Conservation (phyloP, 2,113 vertebrate genomes). For the Agapornis roseicollis region DNA sequence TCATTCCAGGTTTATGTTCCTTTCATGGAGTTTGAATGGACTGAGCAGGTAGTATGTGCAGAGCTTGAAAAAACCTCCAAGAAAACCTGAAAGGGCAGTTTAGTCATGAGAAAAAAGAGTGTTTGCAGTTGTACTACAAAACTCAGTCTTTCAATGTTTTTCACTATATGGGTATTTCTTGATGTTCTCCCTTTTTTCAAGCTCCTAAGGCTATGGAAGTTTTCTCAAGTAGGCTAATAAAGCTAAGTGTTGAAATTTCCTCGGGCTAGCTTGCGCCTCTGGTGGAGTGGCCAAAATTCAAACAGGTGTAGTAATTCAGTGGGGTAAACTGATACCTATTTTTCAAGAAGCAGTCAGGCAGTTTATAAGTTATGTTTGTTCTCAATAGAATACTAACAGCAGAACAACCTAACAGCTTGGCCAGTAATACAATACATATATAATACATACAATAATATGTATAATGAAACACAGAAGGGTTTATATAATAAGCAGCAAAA, state of each 20-base stretch:
- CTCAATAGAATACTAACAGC: slow-evolving; percentile 32
- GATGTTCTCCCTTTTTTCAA: background rate
- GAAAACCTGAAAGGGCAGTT: background rate
- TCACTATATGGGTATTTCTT: background rate
- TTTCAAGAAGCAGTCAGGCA: slow-evolving; percentile 45
- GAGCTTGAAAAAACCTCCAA: background rate
- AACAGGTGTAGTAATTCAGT: slow-evolving; percentile 53
- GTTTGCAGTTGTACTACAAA: background rate
- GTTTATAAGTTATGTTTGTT: slow-evolving; percentile 60
- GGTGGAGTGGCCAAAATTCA: slow-evolving; percentile 38
- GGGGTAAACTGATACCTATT: slow-evolving; percentile 34
- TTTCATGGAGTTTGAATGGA: background rate
- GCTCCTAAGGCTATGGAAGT: slow-evolving; percentile 2
- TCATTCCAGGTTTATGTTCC: background rate
- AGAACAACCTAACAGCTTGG: slow-evolving; percentile 5
- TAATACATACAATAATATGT: background rate
- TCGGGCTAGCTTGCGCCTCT: slow-evolving; percentile 5
- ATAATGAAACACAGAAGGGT: background rate
- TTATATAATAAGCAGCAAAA: background rate
- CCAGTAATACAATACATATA: background rate
- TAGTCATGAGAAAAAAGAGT: background rate
- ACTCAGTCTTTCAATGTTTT: background rate
- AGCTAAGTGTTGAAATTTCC: slow-evolving; percentile 32
- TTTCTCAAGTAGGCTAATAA: slow-evolving; percentile 44
- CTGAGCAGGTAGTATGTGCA: background rate